A percentile compares a stretch with the other conserved stretches of the same genome.
These are phyloP conservation scores for Chionodraco myersi DNA, from an alignment of 2,113 vertebrate species.

Conservation along the genomic window DNA sequence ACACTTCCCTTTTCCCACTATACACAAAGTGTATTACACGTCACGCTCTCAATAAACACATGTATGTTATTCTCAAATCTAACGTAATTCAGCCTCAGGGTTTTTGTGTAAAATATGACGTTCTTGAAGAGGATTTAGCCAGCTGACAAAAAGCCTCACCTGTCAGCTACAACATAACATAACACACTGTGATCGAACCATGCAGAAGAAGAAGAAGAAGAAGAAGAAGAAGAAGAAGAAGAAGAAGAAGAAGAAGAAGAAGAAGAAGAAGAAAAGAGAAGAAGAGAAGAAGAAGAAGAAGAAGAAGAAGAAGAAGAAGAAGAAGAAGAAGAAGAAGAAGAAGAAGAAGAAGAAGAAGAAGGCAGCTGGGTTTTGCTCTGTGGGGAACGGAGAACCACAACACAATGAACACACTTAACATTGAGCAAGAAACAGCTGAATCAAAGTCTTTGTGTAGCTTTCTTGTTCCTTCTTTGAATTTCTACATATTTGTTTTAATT, in stretches of 20 bases:
- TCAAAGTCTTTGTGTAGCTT: neutral
- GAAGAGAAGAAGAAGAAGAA: neutral
- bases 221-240: no score
- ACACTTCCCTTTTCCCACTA: neutral
- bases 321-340: no score
- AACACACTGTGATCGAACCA: neutral
- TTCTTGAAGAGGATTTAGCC: neutral
- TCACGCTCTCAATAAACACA: neutral
- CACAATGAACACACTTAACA: no score
- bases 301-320: no score
- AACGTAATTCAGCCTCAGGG: constrained; percentile 17
- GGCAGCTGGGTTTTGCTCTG: neutral
- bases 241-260: no score
- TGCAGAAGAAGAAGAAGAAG: no score
- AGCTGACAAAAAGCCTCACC: constrained; percentile 3
- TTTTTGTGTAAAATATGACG: constrained; percentile 1
- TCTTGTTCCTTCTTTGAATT: neutral
- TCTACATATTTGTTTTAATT: neutral
- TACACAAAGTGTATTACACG: neutral
- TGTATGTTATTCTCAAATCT: neutral
- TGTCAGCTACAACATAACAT: neutral
- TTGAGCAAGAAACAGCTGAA: no score
- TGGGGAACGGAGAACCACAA: neutral
- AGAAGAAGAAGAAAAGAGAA: neutral
- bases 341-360: neutral